Evolutionary conservation across 1,140 invertebrate genomes (phyloP).

Genomic region (Anoplolepis gracilipes): DNA sequence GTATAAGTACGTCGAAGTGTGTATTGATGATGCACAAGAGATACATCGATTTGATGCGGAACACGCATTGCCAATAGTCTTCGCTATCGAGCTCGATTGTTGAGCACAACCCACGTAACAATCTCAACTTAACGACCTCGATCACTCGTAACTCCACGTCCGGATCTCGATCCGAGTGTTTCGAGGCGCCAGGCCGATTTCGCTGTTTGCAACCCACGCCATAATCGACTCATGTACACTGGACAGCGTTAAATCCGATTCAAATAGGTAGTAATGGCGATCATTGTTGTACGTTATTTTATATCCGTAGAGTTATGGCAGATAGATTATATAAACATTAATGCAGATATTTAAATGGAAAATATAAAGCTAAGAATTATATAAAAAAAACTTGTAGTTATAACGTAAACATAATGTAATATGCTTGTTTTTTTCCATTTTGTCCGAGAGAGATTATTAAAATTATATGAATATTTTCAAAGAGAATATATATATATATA

Average conservation of each 20-base stretch:
- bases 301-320: neutral
- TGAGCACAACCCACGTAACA: conserved; percentile 12
- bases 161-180: neutral
- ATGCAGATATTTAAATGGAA: conserved; percentile 2
- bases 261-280: neutral
- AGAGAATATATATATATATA: too few relatives aligned
- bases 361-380: neutral
- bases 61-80: neutral
- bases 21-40: neutral
- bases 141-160: conserved; percentile 7
- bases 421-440: too few relatives aligned
- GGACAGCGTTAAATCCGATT: neutral
- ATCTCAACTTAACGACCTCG: conserved; percentile 37
- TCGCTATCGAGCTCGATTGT: conserved; percentile 12
- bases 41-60: neutral
- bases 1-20: neutral
- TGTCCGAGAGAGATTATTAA: too few relatives aligned
- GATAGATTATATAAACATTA: neutral
- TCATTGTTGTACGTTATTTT: neutral
- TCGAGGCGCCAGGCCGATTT: conserved; percentile 59
- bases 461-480: too few relatives aligned
- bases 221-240: neutral
- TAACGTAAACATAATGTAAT: too few relatives aligned
- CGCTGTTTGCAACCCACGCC: conserved; percentile 37
- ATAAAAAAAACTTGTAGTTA: too few relatives aligned